Percentiles rank a stretch among this genome's conserved stretches.
Conservation (phyloP, 2,797 vertebrate species). For the Leuciscus waleckii region DNA sequence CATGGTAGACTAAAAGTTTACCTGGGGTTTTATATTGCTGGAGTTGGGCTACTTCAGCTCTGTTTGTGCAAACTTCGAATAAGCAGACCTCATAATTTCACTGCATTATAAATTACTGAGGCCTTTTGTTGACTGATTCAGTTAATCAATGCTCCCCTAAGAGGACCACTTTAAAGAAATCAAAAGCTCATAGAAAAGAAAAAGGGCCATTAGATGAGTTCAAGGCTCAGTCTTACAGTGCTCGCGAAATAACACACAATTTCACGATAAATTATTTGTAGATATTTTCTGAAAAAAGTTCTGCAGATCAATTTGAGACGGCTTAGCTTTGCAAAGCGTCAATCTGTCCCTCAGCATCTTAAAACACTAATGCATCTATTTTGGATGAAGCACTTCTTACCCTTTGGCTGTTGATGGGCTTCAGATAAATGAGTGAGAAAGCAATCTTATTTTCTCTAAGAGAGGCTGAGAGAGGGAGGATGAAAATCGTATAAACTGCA, state of each 20-base stretch:
- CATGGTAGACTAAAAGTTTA: not conserved
- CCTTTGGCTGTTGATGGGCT: conserved; percentile 27
- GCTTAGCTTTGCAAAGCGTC: conserved; percentile 20
- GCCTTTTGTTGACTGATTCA: conserved; percentile 1
- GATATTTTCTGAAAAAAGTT: conserved; percentile 26
- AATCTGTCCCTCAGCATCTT: conserved; percentile 23
- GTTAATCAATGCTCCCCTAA: conserved; percentile 12
- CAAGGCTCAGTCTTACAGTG: conserved; percentile 2
- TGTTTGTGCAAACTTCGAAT: conserved; percentile 6
- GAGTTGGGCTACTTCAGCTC: not conserved
- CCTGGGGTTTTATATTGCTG: not conserved
- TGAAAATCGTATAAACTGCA: not conserved
- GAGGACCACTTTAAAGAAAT: not conserved
- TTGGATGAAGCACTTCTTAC: conserved; percentile 41
- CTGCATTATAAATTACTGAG: conserved; percentile 16
- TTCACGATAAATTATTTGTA: conserved; percentile 1
- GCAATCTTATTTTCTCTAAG: conserved; percentile 32
- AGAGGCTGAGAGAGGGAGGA: conserved; percentile 1
- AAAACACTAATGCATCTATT: conserved; percentile 47
- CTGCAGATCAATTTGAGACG: conserved; percentile 35
- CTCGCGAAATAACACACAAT: not conserved
- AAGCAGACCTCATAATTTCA: conserved; percentile 12
- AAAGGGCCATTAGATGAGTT: conserved; percentile 4
- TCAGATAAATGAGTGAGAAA: conserved; percentile 38
- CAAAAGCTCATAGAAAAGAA: not conserved